Conservation (phyloP, 2,888 invertebrate species). For the Dryadula phaetusa region DNA sequence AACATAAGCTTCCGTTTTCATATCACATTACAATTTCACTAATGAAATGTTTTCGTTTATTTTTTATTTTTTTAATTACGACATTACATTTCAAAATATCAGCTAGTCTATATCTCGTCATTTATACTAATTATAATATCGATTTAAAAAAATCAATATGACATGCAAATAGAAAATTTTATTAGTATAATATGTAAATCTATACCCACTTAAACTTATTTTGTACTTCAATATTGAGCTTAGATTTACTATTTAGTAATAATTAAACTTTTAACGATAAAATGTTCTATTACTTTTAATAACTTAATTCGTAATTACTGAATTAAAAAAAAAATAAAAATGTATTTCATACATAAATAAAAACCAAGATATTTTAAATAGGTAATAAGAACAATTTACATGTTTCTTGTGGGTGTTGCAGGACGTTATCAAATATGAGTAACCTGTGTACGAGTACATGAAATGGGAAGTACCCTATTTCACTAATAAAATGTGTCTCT, state of each 20-base stretch:
- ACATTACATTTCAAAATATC: not conserved
- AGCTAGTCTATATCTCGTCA: not conserved
- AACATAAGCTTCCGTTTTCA: constrained; percentile 25
- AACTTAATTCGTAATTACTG: not conserved
- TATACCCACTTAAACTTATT: not conserved
- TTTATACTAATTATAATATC: not conserved
- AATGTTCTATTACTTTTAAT: not conserved
- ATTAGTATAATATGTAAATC: constrained; percentile 1
- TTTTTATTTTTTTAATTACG: constrained; percentile 3
- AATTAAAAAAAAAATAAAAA: not conserved
- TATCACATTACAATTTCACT: constrained; percentile 9
- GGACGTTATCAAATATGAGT: constrained; percentile 44
- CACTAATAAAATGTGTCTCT: constrained; percentile 46
- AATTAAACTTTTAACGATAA: not conserved
- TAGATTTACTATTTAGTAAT: not conserved
- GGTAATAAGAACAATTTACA: constrained; percentile 35
- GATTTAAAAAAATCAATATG: not conserved
- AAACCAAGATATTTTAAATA: not conserved
- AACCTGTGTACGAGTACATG: constrained; percentile 40
- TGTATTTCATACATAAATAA: not conserved
- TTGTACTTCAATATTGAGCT: constrained; percentile 2
- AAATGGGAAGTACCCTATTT: constrained; percentile 51
- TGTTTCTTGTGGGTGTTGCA: constrained; percentile 43
- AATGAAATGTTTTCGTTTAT: constrained; percentile 2
- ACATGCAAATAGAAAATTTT: not conserved